These are phyloP conservation scores for Phallusia fumigata DNA, from an alignment of 23 tunicate genomes.

Conservation along the genomic window DNA sequence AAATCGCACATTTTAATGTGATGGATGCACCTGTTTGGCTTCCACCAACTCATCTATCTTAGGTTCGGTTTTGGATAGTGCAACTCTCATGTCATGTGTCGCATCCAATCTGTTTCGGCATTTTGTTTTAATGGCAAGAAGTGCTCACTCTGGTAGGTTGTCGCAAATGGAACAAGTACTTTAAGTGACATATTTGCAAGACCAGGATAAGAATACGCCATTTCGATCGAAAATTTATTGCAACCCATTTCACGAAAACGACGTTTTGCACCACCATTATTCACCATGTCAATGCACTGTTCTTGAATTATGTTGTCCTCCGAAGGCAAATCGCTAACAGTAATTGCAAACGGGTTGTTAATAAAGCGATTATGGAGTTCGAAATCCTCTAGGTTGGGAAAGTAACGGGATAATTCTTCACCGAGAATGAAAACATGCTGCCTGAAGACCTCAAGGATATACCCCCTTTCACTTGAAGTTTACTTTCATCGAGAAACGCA, in stretches of 20 bases:
- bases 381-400: constrained; percentile 35
- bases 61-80: constrained; percentile 3
- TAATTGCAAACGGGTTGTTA: constrained; percentile 38
- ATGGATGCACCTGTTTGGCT: background rate
- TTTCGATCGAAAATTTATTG: constrained; percentile 19
- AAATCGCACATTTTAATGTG: background rate
- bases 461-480: constrained; percentile 42
- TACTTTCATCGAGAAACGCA: constrained; percentile 54
- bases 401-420: constrained; percentile 40
- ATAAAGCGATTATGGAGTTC: constrained; percentile 14
- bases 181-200: constrained; percentile 38
- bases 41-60: background rate
- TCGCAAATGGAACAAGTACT: constrained; percentile 34
- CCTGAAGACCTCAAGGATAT: constrained; percentile 25
- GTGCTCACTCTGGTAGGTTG: constrained; percentile 45
- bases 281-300: constrained; percentile 50
- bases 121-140: constrained; percentile 28
- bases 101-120: constrained; percentile 21
- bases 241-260: constrained; percentile 32
- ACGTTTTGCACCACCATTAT: constrained; percentile 33
- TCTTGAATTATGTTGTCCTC: constrained; percentile 27
- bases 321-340: constrained; percentile 37
- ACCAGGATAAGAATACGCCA: constrained; percentile 35
- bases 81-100: constrained; percentile 9
- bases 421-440: constrained; percentile 42